Evolutionary conservation across 2,113 vertebrate genomes (phyloP).

Genomic region (Protobothrops mucrosquamatus): DNA sequence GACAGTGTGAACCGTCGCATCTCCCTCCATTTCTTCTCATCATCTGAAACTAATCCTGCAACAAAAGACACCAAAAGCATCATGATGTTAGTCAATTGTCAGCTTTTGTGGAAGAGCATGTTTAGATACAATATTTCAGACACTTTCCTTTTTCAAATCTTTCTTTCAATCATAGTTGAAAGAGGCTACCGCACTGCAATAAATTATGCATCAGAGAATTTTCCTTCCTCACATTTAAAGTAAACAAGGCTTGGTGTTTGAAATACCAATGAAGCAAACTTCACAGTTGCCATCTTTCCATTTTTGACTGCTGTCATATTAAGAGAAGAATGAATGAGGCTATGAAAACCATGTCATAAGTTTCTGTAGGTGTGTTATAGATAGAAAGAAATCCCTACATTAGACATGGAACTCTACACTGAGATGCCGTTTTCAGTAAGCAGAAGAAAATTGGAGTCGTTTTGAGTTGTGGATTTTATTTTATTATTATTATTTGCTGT

Average conservation of each 20-base stretch:
- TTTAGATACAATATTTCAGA: background rate
- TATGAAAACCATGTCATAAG: too few relatives aligned
- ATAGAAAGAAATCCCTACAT: background rate
- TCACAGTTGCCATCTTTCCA: too few relatives aligned
- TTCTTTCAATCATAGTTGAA: background rate
- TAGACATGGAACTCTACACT: background rate
- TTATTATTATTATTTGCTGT: background rate
- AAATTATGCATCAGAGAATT: background rate
- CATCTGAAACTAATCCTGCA: conserved; percentile 50
- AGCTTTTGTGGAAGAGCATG: background rate
- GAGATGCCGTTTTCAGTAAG: background rate
- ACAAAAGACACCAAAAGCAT: background rate
- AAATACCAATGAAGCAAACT: too few relatives aligned
- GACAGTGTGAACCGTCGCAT: conserved; percentile 60
- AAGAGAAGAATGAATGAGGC: too few relatives aligned
- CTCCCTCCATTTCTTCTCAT: conserved; percentile 51
- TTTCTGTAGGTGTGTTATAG: background rate
- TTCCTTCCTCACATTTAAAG: too few relatives aligned
- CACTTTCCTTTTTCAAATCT: background rate
- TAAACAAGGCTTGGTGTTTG: too few relatives aligned
- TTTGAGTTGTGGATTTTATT: background rate
- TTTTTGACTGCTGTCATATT: background rate
- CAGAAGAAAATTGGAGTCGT: background rate
- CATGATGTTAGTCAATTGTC: background rate
- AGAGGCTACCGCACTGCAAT: background rate